Percentiles rank a stretch among this genome's conserved stretches.
These are phyloP conservation scores for Agonum fuliginosum DNA, from an alignment of 2,888 invertebrate species.

Conservation along the genomic window DNA sequence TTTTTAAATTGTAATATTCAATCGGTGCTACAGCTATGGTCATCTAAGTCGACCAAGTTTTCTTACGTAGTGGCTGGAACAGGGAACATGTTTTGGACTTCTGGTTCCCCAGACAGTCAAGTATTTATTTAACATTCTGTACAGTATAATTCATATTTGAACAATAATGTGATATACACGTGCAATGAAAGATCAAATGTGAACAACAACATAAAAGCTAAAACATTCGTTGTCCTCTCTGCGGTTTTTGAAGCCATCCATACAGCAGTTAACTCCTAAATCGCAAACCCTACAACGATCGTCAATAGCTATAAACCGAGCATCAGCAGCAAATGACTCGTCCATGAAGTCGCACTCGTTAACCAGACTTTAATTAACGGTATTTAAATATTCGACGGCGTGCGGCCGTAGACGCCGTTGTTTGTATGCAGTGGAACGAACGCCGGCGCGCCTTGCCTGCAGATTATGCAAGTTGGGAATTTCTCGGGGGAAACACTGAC, in stretches of 20 bases:
- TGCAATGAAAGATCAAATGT: too few relatives aligned
- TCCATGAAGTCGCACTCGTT: constrained; percentile 26
- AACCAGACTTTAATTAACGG: constrained; percentile 53
- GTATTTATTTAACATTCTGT: too few relatives aligned
- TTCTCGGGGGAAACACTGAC: constrained; percentile 67
- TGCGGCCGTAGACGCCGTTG: constrained; percentile 59
- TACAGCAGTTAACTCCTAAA: background rate
- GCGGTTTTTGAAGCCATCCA: constrained; percentile 1
- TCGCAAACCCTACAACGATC: constrained; percentile 5
- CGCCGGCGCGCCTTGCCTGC: constrained; percentile 64
- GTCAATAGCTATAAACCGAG: constrained; percentile 1
- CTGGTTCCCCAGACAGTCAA: too few relatives aligned
- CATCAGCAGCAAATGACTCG: constrained; percentile 18
- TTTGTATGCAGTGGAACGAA: constrained; percentile 65
- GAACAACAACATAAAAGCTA: too few relatives aligned
- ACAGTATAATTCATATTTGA: too few relatives aligned
- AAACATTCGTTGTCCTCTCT: background rate
- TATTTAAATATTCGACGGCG: constrained; percentile 52
- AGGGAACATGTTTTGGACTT: too few relatives aligned
- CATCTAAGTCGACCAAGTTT: too few relatives aligned
- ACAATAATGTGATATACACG: too few relatives aligned
- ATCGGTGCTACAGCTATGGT: too few relatives aligned
- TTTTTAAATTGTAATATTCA: too few relatives aligned
- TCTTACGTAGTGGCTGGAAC: too few relatives aligned
- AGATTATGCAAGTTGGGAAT: constrained; percentile 69